These are phyloP conservation scores for Limnothrissa miodon DNA, from an alignment of 2,113 vertebrate species.

Conservation along the genomic window DNA sequence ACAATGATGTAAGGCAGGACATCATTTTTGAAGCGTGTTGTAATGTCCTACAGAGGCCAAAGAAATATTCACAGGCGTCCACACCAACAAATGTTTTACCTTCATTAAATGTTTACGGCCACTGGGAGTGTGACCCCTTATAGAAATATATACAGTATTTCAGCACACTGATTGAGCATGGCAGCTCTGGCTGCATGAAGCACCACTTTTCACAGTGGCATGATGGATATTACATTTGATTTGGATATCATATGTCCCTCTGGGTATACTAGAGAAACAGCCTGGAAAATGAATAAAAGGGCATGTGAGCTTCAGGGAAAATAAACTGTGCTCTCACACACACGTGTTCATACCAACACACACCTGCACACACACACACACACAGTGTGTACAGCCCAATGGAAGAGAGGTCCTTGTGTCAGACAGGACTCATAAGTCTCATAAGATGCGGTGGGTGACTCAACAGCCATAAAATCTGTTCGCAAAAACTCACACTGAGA, in stretches of 20 bases:
- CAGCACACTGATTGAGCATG: background rate
- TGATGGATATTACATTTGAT: background rate
- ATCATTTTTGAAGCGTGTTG: background rate
- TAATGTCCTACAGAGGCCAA: background rate
- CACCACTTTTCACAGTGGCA: background rate
- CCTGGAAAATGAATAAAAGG: background rate
- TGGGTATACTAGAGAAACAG: background rate
- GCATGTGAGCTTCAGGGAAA: background rate
- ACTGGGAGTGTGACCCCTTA: background rate
- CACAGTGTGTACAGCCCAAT: background rate
- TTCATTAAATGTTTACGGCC: background rate
- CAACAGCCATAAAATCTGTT: conserved; percentile 8
- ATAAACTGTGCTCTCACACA: background rate
- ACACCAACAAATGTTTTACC: background rate
- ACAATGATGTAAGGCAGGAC: background rate
- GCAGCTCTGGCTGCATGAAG: background rate
- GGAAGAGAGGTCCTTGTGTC: background rate
- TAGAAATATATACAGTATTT: background rate
- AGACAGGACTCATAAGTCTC: background rate
- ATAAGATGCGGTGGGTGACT: background rate
- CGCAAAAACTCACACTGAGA: background rate
- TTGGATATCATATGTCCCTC: conserved; percentile 6
- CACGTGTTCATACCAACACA: background rate
- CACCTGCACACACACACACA: background rate
- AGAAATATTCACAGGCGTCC: background rate